Base-by-base conservation (phyloP, 1,140 invertebrate genomes). In the Zaprionus lachaisei region DNA sequence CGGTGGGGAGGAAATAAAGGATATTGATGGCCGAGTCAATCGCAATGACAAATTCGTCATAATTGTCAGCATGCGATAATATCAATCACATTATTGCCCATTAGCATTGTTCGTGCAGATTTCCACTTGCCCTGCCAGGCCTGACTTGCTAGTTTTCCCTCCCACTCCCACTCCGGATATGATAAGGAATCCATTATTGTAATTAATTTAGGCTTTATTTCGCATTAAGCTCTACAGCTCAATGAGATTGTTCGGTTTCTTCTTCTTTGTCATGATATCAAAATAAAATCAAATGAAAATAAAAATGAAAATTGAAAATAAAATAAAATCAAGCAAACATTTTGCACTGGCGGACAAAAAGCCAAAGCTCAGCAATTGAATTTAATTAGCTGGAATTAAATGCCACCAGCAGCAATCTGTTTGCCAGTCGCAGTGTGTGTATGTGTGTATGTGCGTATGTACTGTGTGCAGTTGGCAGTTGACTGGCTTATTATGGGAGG, bases 361-460 rank as follows among this genome's bases (percentile, higher is more conserved):
- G 49, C 44, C 38, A 68, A 76, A 65, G 70, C 63, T 31, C 58
- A 24, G 68, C 74, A 83, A 89, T 83, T 87, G 79, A 65, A 73
- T 80, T 80, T 83, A 89, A 87, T 87, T 87, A 87, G 77, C 31
- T 26, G 70, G 57, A 72, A 63, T 72, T 70, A 77, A 77, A 66
- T 61, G 47, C 34, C n/a, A 56, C 58, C 69, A 26, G 26, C 37
- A 38, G 65, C 38, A 60, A 51, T 51, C 37, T 56, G 37, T 44
- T 15, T 54, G 28, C 12, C 17, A 47, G 64, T 15, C 1, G 20
- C 11, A 41, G 17, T 73, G 58, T 80, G 31, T 55, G 69, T 80
- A 63, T 80, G 47, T 15, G 38, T 26, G 26, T 55, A 62, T 79
- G 47, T 61, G 24, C 4, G 28, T 28, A 7, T 6, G 26, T 7